phyloP scores from a whole-genome alignment of 92 coral and sea anemone species.

The Phenganax subtilis region DNA sequence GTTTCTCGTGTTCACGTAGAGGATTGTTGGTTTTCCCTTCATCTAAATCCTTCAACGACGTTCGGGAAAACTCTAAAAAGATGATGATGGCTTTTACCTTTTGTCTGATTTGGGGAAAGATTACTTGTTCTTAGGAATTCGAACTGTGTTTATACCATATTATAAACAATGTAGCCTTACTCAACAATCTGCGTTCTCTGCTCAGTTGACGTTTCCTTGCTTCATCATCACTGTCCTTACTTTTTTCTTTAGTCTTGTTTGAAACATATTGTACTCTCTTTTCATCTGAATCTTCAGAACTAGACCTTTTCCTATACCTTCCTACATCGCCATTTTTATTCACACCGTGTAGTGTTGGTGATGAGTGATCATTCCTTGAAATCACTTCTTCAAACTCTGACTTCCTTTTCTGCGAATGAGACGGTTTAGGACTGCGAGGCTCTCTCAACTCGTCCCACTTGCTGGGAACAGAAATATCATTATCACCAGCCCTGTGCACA shows the following conservation, averaged over 20 bases:
- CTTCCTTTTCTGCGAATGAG: neutral
- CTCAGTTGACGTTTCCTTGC: neutral
- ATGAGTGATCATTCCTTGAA: neutral
- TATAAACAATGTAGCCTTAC: neutral
- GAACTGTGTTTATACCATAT: too few relatives aligned
- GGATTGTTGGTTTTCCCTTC: neutral
- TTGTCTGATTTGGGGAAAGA: too few relatives aligned
- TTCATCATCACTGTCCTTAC: neutral
- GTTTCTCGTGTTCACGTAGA: neutral
- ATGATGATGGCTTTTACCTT: too few relatives aligned
- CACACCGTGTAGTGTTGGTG: neutral
- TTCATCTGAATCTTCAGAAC: too few relatives aligned
- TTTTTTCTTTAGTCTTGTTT: neutral
- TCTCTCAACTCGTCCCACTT: constrained; percentile 28
- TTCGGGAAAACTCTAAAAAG: too few relatives aligned
- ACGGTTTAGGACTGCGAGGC: too few relatives aligned
- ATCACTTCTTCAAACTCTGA: neutral
- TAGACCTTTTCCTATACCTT: neutral
- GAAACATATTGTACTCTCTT: too few relatives aligned
- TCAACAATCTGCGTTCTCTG: neutral
- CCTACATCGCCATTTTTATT: neutral
- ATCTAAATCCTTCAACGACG: neutral
- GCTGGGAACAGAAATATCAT: neutral
- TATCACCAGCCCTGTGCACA: neutral
- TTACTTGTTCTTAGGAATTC: too few relatives aligned